Percentiles rank a stretch among this genome's conserved stretches.
Conservation (phyloP, 2,888 invertebrate genomes). For the Synergus itoensis region DNA sequence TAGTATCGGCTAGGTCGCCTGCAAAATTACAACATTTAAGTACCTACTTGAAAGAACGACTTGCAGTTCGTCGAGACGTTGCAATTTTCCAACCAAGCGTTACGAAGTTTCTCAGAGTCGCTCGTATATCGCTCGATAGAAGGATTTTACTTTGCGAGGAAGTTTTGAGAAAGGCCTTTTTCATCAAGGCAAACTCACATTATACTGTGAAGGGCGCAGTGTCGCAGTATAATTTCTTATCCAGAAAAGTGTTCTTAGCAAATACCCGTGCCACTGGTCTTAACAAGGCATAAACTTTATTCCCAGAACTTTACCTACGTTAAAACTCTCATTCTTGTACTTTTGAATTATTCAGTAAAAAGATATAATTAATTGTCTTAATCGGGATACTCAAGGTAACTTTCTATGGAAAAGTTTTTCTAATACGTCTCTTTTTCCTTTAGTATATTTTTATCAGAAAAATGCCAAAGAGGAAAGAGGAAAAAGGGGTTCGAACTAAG, state of each 20-base stretch:
- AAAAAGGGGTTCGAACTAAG: no score
- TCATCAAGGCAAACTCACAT: background rate
- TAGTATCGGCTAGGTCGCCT: slow-evolving; percentile 51
- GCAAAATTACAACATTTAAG: slow-evolving; percentile 53
- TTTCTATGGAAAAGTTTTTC: background rate
- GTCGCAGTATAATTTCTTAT: slow-evolving; percentile 7
- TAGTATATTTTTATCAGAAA: no score
- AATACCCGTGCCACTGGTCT: slow-evolving; percentile 7
- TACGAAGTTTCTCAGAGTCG: slow-evolving; percentile 46
- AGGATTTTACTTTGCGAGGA: slow-evolving; percentile 5
- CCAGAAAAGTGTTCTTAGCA: slow-evolving; percentile 27
- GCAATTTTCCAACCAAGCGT: slow-evolving; percentile 52
- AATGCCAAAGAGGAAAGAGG: no score
- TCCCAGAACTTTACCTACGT: slow-evolving; percentile 14
- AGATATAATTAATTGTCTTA: slow-evolving; percentile 8
- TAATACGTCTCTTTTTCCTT: no score
- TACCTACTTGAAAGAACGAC: slow-evolving; percentile 54
- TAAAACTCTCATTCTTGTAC: slow-evolving; percentile 2
- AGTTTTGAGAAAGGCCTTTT: slow-evolving; percentile 21
- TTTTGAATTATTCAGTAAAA: slow-evolving; percentile 9
- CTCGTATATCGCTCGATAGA: slow-evolving; percentile 9
- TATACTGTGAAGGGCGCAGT: slow-evolving; percentile 7
- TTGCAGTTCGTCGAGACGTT: slow-evolving; percentile 52
- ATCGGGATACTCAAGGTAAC: background rate
- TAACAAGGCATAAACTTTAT: slow-evolving; percentile 29